Conservation (phyloP, 1,140 invertebrate genomes). For the Lepidurus apus region DNA sequence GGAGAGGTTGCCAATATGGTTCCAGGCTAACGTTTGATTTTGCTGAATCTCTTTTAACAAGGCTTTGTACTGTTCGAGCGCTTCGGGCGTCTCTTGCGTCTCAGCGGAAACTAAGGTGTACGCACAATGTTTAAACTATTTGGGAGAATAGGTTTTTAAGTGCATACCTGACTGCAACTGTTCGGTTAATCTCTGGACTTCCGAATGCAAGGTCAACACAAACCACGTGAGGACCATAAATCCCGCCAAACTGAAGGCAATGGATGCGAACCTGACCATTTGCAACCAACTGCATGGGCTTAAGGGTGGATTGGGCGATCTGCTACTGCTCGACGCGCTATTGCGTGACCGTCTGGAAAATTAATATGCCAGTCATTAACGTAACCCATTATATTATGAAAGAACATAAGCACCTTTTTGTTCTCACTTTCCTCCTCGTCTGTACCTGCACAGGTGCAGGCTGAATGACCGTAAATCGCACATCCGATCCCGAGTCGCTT, state of each 20-base stretch:
- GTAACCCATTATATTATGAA: not conserved
- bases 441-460: constrained; percentile 23
- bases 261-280: constrained; percentile 5
- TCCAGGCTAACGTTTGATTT: constrained; percentile 16
- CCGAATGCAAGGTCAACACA: constrained; percentile 23
- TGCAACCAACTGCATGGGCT: not conserved
- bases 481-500: constrained; percentile 28
- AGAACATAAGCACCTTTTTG: constrained; percentile 26
- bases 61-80: constrained; percentile 3
- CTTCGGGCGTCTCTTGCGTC: constrained; percentile 20
- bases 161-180: constrained; percentile 1
- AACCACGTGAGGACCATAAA: constrained; percentile 25
- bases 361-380: not conserved
- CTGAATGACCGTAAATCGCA: constrained; percentile 23
- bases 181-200: constrained; percentile 26
- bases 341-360: not conserved
- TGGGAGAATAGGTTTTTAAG: not conserved
- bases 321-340: not conserved
- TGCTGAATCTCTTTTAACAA: constrained; percentile 6
- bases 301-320: not conserved
- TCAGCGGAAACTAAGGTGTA: not conserved
- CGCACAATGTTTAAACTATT: not conserved
- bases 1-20: not conserved
- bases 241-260: constrained; percentile 26
- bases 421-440: constrained; percentile 22